Percentiles rank a stretch among this genome's conserved stretches.
These are phyloP conservation scores for Rhyzopertha dominica DNA, from an alignment of 1,140 invertebrate genomes.

Conservation along the genomic window DNA sequence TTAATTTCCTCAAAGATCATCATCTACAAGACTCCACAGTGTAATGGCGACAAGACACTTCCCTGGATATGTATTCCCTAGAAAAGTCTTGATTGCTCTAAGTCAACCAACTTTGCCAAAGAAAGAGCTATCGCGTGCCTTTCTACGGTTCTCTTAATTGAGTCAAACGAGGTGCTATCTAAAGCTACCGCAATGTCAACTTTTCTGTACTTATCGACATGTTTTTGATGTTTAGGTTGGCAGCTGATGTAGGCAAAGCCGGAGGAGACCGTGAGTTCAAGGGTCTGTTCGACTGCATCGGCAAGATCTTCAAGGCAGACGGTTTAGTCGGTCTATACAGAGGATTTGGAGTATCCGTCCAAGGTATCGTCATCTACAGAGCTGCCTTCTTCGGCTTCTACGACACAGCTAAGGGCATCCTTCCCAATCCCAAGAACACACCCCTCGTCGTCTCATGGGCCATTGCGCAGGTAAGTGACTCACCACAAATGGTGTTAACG, in stretches of 20 bases:
- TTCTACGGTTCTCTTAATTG: too few relatives aligned
- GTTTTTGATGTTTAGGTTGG: constrained; percentile 54
- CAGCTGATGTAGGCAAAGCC: constrained; percentile 77
- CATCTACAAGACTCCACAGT: too few relatives aligned
- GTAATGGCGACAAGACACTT: too few relatives aligned
- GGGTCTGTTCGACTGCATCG: constrained; percentile 77
- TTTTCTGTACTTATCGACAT: too few relatives aligned
- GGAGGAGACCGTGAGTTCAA: constrained; percentile 71
- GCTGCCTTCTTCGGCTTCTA: constrained; percentile 92
- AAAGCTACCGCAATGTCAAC: too few relatives aligned
- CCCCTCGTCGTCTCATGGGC: constrained; percentile 71
- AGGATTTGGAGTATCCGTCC: constrained; percentile 87
- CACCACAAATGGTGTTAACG: neutral
- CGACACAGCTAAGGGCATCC: constrained; percentile 84
- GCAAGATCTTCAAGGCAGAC: constrained; percentile 78
- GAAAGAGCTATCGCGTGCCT: too few relatives aligned
- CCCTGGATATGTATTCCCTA: too few relatives aligned
- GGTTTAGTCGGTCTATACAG: constrained; percentile 79
- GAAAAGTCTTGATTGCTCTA: too few relatives aligned
- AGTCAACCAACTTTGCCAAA: too few relatives aligned
- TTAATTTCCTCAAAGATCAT: too few relatives aligned
- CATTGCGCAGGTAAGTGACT: constrained; percentile 66
- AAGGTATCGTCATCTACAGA: constrained; percentile 82
- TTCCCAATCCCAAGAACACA: constrained; percentile 78
- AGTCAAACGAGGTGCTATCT: too few relatives aligned